Evolutionary conservation across 35 echinoderm and acorn worm species (phyloP).

Genomic region (Chiridota heheva): DNA sequence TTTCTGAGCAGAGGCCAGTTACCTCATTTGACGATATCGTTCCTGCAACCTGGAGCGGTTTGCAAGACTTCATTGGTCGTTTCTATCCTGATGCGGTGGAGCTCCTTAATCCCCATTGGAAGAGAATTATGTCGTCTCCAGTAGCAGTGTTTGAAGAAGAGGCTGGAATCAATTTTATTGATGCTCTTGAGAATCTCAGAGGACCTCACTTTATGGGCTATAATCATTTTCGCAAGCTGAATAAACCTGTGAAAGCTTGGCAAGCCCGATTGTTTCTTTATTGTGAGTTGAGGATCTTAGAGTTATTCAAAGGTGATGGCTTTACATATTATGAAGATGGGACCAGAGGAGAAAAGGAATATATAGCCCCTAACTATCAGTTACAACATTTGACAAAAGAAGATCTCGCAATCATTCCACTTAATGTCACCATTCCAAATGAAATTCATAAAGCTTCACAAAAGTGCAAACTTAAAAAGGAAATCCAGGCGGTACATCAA

Average conservation of each 20-base stretch:
- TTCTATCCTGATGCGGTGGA: slow-evolving; percentile 73
- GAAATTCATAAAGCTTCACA: not conserved
- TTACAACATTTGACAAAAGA: slow-evolving; percentile 11
- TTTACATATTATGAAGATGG: slow-evolving; percentile 64
- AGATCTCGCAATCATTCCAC: slow-evolving; percentile 18
- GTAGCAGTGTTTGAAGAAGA: slow-evolving; percentile 76
- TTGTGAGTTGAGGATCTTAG: slow-evolving; percentile 90
- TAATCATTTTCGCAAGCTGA: slow-evolving; percentile 44
- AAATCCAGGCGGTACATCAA: no score
- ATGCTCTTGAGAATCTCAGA: slow-evolving; percentile 35
- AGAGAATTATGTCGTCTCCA: slow-evolving; percentile 35
- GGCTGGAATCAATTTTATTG: slow-evolving; percentile 73
- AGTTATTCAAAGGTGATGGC: slow-evolving; percentile 85
- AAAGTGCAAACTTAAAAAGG: not conserved
- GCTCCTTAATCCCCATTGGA: slow-evolving; percentile 55
- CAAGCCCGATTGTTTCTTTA: slow-evolving; percentile 85
- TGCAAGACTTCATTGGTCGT: slow-evolving; percentile 39
- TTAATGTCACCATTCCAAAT: slow-evolving; percentile 32
- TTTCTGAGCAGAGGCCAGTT: not conserved
- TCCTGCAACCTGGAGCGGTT: slow-evolving; percentile 88
- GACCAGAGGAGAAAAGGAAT: slow-evolving; percentile 69
- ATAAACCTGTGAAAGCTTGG: slow-evolving; percentile 72
- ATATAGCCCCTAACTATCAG: slow-evolving; percentile 65
- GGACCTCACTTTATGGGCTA: slow-evolving; percentile 86
- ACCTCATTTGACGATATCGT: slow-evolving; percentile 23